Conservation (phyloP, 2,113 vertebrate genomes). For the Calyptomena viridis region DNA sequence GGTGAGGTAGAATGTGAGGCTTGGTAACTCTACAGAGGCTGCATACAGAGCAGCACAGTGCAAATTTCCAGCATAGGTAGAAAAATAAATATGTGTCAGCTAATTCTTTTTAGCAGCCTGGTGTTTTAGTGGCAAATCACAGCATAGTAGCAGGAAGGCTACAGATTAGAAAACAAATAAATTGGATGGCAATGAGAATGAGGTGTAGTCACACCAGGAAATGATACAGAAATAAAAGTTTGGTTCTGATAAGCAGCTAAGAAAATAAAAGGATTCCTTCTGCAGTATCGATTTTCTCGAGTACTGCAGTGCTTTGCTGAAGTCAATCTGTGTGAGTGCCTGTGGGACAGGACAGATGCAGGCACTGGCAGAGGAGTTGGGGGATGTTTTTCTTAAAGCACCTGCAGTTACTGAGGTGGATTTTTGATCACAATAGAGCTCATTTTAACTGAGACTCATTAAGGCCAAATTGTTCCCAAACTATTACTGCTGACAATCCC, state of each 20-base stretch:
- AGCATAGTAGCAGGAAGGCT: not conserved
- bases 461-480: not conserved
- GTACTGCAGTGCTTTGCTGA: not conserved
- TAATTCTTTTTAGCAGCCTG: not conserved
- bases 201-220: not conserved
- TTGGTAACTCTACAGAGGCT: not conserved
- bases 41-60: not conserved
- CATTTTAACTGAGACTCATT: not conserved
- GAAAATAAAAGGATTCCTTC: not conserved
- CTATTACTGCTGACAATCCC: not conserved
- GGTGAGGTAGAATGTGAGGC: not conserved
- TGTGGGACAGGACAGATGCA: not conserved
- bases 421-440: not conserved
- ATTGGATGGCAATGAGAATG: not conserved
- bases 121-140: not conserved
- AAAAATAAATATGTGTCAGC: not conserved
- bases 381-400: not conserved
- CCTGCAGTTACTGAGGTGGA: not conserved
- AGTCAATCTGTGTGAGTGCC: not conserved
- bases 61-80: not conserved
- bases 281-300: not conserved
- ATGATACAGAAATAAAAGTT: not conserved
- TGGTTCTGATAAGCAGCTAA: not conserved
- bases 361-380: not conserved
- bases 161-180: not conserved